These are phyloP conservation scores for Microctenopoma stevenorrisi DNA, from an alignment of 2,797 vertebrate species.

Conservation along the genomic window DNA sequence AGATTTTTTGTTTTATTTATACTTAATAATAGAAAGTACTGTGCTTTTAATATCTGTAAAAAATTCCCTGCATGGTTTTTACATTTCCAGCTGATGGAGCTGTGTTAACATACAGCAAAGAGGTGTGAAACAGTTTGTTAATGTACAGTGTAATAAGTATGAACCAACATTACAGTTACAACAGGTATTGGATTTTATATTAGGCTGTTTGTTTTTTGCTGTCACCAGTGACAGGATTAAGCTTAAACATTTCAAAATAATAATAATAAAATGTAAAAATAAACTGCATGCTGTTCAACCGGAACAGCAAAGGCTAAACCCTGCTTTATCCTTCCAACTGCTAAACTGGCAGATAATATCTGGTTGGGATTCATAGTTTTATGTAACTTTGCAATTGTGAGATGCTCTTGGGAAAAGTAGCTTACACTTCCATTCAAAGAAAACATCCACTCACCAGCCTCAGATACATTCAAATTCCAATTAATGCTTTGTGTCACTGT, in stretches of 20 bases:
- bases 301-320: slow-evolving; percentile 22
- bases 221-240: slow-evolving; percentile 13
- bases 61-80: neutral
- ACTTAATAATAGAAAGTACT: too few species aligned
- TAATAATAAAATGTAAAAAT: slow-evolving; percentile 26
- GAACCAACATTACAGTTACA: neutral
- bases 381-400: neutral
- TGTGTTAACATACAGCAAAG: neutral
- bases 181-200: neutral
- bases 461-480: neutral
- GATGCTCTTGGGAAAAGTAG: neutral
- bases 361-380: neutral
- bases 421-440: neutral
- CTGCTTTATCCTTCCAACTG: slow-evolving; percentile 16
- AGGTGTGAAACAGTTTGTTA: neutral
- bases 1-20: neutral
- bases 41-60: too few species aligned
- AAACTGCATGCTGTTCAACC: slow-evolving; percentile 13
- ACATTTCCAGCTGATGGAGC: neutral
- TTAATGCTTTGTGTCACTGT: neutral
- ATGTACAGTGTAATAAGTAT: neutral
- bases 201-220: neutral
- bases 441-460: neutral
- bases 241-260: slow-evolving; percentile 30
- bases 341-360: slow-evolving; percentile 14